These are phyloP conservation scores for Cichladusa arquata DNA, from an alignment of 2,113 vertebrate species.

Conservation along the genomic window DNA sequence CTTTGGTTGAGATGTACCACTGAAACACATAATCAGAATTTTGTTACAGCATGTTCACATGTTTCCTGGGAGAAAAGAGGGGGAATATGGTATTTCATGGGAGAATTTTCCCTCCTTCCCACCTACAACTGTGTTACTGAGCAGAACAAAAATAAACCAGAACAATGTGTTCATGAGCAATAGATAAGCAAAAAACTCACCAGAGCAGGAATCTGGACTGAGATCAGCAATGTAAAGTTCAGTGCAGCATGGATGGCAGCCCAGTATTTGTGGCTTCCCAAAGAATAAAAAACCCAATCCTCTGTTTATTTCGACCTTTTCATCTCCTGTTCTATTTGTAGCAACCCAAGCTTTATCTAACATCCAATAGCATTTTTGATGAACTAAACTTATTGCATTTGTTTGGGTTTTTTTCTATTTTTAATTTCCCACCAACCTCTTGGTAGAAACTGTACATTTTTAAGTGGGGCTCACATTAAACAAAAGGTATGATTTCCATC, in stretches of 20 bases:
- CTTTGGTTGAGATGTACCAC: neutral
- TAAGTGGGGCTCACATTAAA: neutral
- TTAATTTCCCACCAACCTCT: neutral
- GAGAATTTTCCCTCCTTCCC: neutral
- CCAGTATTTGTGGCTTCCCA: neutral
- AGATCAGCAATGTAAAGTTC: neutral
- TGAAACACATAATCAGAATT: neutral
- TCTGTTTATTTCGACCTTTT: neutral
- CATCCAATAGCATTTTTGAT: neutral
- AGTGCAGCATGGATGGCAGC: neutral
- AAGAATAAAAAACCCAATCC: neutral
- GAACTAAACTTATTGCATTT: neutral
- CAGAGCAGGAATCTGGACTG: neutral
- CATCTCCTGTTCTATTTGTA: neutral
- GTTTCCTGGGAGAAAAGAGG: neutral
- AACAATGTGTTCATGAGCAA: neutral
- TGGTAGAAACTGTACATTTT: neutral
- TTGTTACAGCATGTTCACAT: neutral
- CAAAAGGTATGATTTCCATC: neutral
- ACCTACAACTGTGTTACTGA: neutral
- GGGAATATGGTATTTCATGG: neutral
- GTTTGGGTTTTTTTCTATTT: neutral
- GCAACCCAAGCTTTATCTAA: neutral
- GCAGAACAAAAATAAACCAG: constrained; percentile 1
- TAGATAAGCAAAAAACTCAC: neutral